Conservation (phyloP, 2,797 vertebrate species). For the Melanotaenia parkinsoni region DNA sequence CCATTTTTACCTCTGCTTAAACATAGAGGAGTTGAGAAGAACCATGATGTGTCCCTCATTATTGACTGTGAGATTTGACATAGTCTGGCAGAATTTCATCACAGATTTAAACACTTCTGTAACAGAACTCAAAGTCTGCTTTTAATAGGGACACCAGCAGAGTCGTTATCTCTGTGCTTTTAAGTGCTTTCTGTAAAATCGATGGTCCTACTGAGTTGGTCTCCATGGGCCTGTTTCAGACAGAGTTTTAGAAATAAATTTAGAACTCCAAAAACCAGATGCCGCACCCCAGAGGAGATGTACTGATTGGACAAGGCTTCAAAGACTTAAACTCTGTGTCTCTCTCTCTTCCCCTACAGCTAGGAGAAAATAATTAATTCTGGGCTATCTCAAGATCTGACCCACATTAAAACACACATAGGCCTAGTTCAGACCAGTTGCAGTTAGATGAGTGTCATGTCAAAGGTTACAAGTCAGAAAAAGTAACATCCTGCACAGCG, state of each 20-base stretch:
- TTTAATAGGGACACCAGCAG: constrained; percentile 27
- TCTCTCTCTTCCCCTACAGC: constrained; percentile 13
- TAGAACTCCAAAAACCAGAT: constrained; percentile 54
- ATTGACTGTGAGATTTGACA: constrained; percentile 75
- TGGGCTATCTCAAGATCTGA: constrained; percentile 39
- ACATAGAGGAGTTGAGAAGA: constrained; percentile 24
- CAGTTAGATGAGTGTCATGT: constrained; percentile 49
- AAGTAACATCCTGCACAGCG: constrained; percentile 40
- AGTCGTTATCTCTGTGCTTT: constrained; percentile 20
- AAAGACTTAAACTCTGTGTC: constrained; percentile 39
- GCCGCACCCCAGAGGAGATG: constrained; percentile 53
- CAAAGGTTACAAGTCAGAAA: constrained; percentile 54
- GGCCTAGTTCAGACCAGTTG: constrained; percentile 29
- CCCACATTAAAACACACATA: constrained; percentile 47
- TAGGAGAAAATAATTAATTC: constrained; percentile 50
- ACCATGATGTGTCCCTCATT: constrained; percentile 59
- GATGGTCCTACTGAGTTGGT: constrained; percentile 6
- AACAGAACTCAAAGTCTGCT: constrained; percentile 40
- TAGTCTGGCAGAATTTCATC: constrained; percentile 59
- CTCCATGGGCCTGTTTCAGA: constrained; percentile 44
- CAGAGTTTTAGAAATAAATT: constrained; percentile 69
- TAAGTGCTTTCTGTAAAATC: constrained; percentile 27
- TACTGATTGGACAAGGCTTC: constrained; percentile 51
- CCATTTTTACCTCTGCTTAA: constrained; percentile 44
- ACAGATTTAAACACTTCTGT: constrained; percentile 38